Base-by-base conservation (phyloP, 2,113 vertebrate species). In the Lates calcarifer region DNA sequence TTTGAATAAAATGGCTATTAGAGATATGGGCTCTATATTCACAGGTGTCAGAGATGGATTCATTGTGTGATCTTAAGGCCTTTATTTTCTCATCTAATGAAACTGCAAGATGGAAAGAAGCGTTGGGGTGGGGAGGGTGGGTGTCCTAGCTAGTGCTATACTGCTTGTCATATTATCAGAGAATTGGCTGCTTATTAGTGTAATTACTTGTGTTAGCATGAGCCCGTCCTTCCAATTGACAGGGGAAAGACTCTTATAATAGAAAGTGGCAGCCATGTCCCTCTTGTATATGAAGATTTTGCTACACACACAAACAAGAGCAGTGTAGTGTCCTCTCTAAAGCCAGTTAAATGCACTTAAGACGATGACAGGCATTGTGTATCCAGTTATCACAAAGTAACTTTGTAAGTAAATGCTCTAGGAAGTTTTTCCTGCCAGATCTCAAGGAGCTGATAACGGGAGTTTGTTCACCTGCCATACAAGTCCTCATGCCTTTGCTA, bases 51-150 rank as follows among this genome's bases (percentile, higher is more conserved):
- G 84, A 66, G 83, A 86, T 60, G 53, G 66, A 80, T 67, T 85
- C 74, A 60, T 63, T 63, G 70, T 83, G 33, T 82, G 81, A 85
- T 83, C 79, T 73, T 53, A 77, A 78, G 79, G 70, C 69, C 86
- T 90, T 90, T 91, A 85, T 85, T 90, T 89, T 90, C 79, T 89
- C 73, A 45, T 88, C 53, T 82, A 84, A 84, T 87, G 53, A 87
- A 87, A 86, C 33, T 33, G 74, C 35, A 37, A 72, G 75, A 86
- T 77, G 65, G 81, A 71, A 83, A 65, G 60, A 56, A 64, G 70
- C 35, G 61, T 57, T n/a, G n/a, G n/a, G n/a, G n/a, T n/a, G n/a
- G 77, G 74, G 51, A 72, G 76, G 82, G 62, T 85, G n/a, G n/a
- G n/a, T n/a, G n/a, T n/a, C n/a, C n/a, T 72, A 79, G 79, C 49